phyloP scores from a whole-genome alignment of 2,888 invertebrate species.

The Epinotia demarniana region DNA sequence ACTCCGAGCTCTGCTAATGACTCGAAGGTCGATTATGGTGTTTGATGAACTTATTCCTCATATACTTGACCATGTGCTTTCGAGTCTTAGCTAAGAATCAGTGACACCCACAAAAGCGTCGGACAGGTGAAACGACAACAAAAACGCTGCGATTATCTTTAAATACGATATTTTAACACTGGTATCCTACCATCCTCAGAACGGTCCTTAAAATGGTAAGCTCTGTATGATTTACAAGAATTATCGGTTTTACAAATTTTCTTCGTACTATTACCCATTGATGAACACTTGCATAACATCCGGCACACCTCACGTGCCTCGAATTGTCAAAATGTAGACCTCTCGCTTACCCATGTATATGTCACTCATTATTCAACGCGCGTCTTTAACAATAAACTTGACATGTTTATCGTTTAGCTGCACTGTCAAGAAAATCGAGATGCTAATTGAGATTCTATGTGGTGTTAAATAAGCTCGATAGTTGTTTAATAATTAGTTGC shows the following conservation, averaged over 20 bases:
- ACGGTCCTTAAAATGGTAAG: background rate
- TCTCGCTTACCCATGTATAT: constrained; percentile 11
- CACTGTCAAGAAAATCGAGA: constrained; percentile 18
- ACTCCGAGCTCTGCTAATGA: too few species aligned
- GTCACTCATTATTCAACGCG: constrained; percentile 57
- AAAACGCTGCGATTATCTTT: background rate
- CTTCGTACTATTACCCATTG: background rate
- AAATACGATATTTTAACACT: background rate
- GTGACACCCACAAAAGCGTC: too few species aligned
- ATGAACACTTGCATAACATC: constrained; percentile 39
- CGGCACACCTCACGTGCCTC: constrained; percentile 35
- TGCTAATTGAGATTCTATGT: constrained; percentile 15
- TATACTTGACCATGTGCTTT: too few species aligned
- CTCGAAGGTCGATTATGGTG: too few species aligned
- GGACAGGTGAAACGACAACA: too few species aligned
- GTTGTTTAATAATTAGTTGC: constrained; percentile 7
- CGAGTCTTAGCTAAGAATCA: too few species aligned
- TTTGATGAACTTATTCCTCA: too few species aligned
- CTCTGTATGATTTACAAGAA: background rate
- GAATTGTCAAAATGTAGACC: constrained; percentile 22
- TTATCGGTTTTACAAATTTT: background rate
- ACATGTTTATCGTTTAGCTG: constrained; percentile 56
- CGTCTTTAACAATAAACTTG: constrained; percentile 51
- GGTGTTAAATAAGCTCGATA: constrained; percentile 11
- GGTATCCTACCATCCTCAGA: background rate